phyloP scores from a whole-genome alignment of 2,113 vertebrate species.

The Trematomus loennbergii region DNA sequence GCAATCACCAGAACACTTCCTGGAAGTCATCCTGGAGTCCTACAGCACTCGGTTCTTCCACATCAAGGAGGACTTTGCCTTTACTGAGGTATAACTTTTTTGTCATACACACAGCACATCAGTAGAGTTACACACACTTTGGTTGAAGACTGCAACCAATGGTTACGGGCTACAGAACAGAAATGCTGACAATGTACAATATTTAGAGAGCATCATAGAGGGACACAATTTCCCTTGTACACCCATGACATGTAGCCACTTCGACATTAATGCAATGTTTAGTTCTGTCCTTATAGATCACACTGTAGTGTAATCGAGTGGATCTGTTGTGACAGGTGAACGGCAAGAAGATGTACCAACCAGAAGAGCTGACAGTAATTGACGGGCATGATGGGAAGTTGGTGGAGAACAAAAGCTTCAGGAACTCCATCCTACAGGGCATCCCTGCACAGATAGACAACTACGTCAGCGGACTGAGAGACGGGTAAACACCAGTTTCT shows the following conservation, averaged over 20 bases:
- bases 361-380: constrained; percentile 90
- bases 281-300: not conserved
- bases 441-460: constrained; percentile 91
- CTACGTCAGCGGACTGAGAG: constrained; percentile 86
- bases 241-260: not conserved
- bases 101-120: not conserved
- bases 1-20: constrained; percentile 88
- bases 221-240: not conserved
- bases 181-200: not conserved
- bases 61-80: constrained; percentile 91
- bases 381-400: constrained; percentile 88
- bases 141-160: not conserved
- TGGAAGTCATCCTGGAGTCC: constrained; percentile 93
- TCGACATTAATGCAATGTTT: not conserved
- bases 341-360: constrained; percentile 84
- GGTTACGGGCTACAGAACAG: not conserved
- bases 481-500: constrained; percentile 82
- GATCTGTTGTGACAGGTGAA: constrained; percentile 86
- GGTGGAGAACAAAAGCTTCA: constrained; percentile 86
- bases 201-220: not conserved
- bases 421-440: constrained; percentile 89
- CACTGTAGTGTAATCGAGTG: constrained; percentile 16
- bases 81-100: constrained; percentile 85
- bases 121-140: not conserved
- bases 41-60: constrained; percentile 92